Evolutionary conservation across 2,797 vertebrate genomes (phyloP).

Genomic region (Podarcis lilfordi): DNA sequence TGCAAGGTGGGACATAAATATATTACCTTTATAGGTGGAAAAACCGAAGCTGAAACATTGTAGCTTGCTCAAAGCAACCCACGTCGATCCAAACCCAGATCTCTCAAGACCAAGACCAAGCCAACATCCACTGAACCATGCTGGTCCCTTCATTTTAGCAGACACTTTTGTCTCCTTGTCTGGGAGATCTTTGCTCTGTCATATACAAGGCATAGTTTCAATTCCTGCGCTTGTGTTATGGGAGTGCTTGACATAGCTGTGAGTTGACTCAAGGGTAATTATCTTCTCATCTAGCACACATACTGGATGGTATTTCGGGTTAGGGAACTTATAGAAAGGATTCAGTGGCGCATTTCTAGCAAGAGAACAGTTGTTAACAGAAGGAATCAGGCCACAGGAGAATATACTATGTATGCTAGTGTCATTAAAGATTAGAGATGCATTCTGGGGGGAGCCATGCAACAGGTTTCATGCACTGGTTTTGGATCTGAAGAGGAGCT

Average conservation of each 20-base stretch:
- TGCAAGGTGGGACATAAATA: neutral
- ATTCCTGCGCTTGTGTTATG: neutral
- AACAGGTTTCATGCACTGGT: neutral
- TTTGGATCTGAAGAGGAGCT: neutral
- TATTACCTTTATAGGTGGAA: neutral
- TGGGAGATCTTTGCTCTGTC: neutral
- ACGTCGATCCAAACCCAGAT: neutral
- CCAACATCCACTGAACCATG: neutral
- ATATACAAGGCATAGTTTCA: neutral
- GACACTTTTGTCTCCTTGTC: neutral
- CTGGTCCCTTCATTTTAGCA: neutral
- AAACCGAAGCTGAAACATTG: neutral
- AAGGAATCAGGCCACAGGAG: neutral
- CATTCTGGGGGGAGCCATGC: neutral
- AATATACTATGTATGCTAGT: neutral
- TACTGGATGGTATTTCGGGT: neutral
- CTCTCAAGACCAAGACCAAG: neutral
- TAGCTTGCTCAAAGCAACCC: neutral
- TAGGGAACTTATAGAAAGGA: neutral
- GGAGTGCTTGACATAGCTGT: constrained; percentile 9
- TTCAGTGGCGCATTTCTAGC: neutral
- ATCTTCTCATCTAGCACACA: neutral
- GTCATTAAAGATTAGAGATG: neutral
- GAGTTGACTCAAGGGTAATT: neutral
- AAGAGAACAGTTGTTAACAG: neutral